phyloP scores from a whole-genome alignment of 2,113 vertebrate species.

The Jacana jacana region DNA sequence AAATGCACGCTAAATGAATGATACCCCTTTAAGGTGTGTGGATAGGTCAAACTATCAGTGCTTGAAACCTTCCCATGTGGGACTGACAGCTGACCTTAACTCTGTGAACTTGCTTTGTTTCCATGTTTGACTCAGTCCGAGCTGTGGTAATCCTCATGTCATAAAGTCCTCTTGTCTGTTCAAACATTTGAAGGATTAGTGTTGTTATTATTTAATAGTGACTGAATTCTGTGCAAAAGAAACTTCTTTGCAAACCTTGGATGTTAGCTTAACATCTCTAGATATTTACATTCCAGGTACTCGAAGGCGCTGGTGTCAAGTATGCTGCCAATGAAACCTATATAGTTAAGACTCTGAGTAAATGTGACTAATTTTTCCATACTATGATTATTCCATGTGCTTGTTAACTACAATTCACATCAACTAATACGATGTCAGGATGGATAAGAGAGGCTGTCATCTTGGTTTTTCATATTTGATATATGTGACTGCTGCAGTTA shows the following conservation, averaged over 20 bases:
- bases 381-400: background rate
- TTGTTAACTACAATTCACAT: background rate
- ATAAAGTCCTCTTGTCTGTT: background rate
- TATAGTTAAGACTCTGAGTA: background rate
- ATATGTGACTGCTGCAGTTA: background rate
- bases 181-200: background rate
- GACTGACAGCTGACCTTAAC: background rate
- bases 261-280: background rate
- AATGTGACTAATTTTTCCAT: background rate
- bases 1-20: background rate
- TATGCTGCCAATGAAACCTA: background rate
- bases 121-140: background rate
- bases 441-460: background rate
- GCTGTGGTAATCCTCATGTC: background rate
- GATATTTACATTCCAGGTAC: background rate
- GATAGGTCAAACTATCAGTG: background rate
- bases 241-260: background rate
- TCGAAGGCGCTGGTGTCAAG: background rate
- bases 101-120: background rate
- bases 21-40: rapidly evolving
- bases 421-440: background rate
- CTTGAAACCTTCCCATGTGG: background rate
- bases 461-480: background rate
- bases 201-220: background rate
- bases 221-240: background rate